Evolutionary conservation across 2,797 vertebrate genomes (phyloP).

Genomic region (Staurois parvus): DNA sequence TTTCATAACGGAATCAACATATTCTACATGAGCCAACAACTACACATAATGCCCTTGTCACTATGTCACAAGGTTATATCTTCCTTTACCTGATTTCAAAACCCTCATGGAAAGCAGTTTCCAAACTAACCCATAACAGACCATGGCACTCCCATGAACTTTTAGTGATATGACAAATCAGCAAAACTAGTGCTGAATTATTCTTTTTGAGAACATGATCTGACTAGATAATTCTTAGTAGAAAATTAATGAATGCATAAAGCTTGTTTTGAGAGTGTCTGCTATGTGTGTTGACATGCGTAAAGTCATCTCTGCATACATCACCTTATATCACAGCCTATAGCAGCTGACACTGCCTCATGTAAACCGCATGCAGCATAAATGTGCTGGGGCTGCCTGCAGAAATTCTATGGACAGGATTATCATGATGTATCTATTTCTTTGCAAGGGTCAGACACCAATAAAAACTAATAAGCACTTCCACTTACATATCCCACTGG

Average conservation of each 20-base stretch:
- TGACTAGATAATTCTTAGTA: neutral
- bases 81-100: neutral
- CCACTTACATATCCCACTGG: slow-evolving; percentile 56
- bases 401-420: slow-evolving; percentile 53
- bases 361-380: neutral
- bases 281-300: neutral
- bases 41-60: neutral
- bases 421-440: slow-evolving; percentile 57
- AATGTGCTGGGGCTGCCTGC: slow-evolving; percentile 34
- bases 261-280: neutral
- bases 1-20: too few relatives aligned
- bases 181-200: slow-evolving; percentile 3
- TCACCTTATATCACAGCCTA: slow-evolving; percentile 6
- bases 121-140: neutral
- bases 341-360: slow-evolving; percentile 40
- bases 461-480: slow-evolving; percentile 58
- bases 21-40: too few relatives aligned
- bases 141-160: neutral
- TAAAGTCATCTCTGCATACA: neutral
- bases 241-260: neutral
- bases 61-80: neutral
- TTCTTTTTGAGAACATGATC: neutral
- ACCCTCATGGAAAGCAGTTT: slow-evolving; percentile 1
- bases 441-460: slow-evolving; percentile 37
- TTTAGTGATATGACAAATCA: neutral